Percentiles rank a stretch among this genome's conserved stretches.
These are phyloP conservation scores for Macroramphosus scolopax DNA, from an alignment of 2,797 vertebrate genomes.

Conservation along the genomic window DNA sequence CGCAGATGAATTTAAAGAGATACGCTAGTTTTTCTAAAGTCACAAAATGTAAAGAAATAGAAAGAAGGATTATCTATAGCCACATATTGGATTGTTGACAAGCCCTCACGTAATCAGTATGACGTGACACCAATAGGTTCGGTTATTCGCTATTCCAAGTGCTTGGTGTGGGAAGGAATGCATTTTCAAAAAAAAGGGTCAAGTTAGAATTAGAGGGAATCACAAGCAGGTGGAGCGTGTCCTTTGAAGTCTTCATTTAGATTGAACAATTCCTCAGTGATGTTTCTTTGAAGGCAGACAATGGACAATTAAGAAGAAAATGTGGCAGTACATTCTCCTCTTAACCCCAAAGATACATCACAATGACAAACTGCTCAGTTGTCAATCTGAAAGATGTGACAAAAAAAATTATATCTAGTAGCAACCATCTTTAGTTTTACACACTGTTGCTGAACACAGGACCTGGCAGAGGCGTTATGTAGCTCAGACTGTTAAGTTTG, in stretches of 20 bases:
- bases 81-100: constrained; percentile 8
- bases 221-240: constrained; percentile 36
- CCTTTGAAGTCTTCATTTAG: constrained; percentile 48
- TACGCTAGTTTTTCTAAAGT: constrained; percentile 1
- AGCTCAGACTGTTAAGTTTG: constrained; percentile 34
- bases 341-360: constrained; percentile 20
- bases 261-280: constrained; percentile 17
- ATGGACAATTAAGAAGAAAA: constrained; percentile 14
- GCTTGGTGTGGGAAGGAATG: constrained; percentile 32
- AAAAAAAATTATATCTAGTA: constrained; percentile 43
- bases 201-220: constrained; percentile 21
- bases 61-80: background rate
- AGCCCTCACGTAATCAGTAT: background rate
- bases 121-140: constrained; percentile 13
- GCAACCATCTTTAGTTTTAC: constrained; percentile 5
- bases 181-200: constrained; percentile 8
- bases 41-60: background rate
- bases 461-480: constrained; percentile 34
- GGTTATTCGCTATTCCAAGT: constrained; percentile 1
- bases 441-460: constrained; percentile 44
- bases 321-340: constrained; percentile 6
- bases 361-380: too few species aligned
- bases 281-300: constrained; percentile 11
- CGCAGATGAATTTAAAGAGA: constrained; percentile 3
- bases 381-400: constrained; percentile 23